Base-by-base conservation (phyloP, 1,140 invertebrate genomes). In the Carposina sasakii region DNA sequence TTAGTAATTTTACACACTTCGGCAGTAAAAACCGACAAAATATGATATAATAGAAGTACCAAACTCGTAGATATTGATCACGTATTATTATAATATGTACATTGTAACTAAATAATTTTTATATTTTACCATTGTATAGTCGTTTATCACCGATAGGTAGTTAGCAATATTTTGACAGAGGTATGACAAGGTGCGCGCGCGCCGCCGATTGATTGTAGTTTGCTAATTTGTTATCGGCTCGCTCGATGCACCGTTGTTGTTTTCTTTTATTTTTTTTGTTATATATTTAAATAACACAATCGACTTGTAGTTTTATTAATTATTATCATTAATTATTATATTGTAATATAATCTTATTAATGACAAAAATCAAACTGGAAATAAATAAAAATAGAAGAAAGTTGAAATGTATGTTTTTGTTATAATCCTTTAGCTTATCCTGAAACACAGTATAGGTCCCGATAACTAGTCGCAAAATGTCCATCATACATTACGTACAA, bases 331-430 rank as follows among this genome's bases (percentile, higher is more conserved):
- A 83, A 82, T 79, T 76, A 79, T 76, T 81, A 82, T 83, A 83
- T 81, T 81, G 79, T 83, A 83, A 81, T 81, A 83, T 83, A 81
- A 81, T 81, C 79, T 81, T 81, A 79, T 79, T 81, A 81, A 83
- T 81, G 71, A 81, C 79, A 81, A 63, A 76, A 83, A 81, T 81
- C 72, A 81, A 83, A 83, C 72, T 71, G 76, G 71, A 79, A 81
- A 81, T 75, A 75, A 64, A 79, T 79, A 77, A 74, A 78, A 76
- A 76, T 57, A n/a, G n/a, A n/a, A n/a, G n/a, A n/a, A n/a, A n/a
- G n/a, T n/a, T n/a, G 58, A 79, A 75, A 67, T 63, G 57, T 60
- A 72, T 57, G 52, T 67, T 65, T 64, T 46, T 47, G 59, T 47
- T 10, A 44, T 24, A 20, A 34, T 43, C 40, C 16, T n/a, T n/a